Evolutionary conservation across 1,140 invertebrate genomes (phyloP).

Genomic region (Eciton burchellii): DNA sequence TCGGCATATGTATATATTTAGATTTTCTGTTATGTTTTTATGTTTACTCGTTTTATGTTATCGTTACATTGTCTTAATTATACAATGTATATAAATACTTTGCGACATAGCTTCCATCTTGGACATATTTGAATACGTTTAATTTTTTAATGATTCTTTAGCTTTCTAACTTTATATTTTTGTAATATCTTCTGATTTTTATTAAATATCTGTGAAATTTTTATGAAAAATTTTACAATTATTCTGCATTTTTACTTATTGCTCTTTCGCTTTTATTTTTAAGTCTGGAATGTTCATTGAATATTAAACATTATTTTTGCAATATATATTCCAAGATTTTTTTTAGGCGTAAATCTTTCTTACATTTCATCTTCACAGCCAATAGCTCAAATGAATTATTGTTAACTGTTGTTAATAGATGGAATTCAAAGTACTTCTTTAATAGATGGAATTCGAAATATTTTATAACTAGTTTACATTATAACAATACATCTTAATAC

Average conservation of each 20-base stretch:
- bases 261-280: neutral
- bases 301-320: constrained; percentile 4
- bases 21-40: too few species aligned
- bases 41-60: constrained; percentile 1
- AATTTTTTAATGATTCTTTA: constrained; percentile 69
- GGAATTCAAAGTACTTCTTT: too few species aligned
- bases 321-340: constrained; percentile 52
- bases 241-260: constrained; percentile 61
- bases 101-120: neutral
- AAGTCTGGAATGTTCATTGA: neutral
- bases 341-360: constrained; percentile 64
- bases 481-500: constrained; percentile 74
- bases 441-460: constrained; percentile 75
- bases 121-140: constrained; percentile 54
- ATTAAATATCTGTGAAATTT: too few species aligned
- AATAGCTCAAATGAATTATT: constrained; percentile 76
- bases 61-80: constrained; percentile 4
- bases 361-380: constrained; percentile 73
- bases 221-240: constrained; percentile 74
- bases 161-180: constrained; percentile 60
- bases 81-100: constrained; percentile 25
- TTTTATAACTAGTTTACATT: constrained; percentile 73
- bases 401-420: too few species aligned
- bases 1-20: too few species aligned
- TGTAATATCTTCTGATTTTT: constrained; percentile 32